Conservation (phyloP, 2,797 vertebrate genomes). For the Sternotherus odoratus region DNA sequence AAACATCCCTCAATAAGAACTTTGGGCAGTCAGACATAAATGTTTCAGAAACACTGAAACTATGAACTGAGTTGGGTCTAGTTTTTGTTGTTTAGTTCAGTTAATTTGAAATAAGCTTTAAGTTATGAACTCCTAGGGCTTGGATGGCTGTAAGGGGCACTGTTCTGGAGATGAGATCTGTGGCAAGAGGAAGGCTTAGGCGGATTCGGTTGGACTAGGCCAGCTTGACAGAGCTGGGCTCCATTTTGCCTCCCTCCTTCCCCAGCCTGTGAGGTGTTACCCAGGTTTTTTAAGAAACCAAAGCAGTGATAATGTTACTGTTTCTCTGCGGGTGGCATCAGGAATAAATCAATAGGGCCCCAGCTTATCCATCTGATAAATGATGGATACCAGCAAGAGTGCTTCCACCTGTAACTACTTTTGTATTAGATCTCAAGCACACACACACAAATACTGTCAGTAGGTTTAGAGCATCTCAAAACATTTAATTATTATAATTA, state of each 20-base stretch:
- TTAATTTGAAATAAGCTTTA: constrained; percentile 50
- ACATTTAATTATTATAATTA: too few relatives aligned
- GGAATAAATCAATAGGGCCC: too few relatives aligned
- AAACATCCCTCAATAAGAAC: constrained; percentile 67
- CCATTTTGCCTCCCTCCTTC: not conserved
- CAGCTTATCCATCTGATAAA: too few relatives aligned
- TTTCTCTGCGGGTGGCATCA: too few relatives aligned
- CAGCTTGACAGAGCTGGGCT: not conserved
- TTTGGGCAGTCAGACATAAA: constrained; percentile 61
- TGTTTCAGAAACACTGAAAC: constrained; percentile 64
- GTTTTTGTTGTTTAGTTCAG: constrained; percentile 41
- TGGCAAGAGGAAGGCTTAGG: not conserved
- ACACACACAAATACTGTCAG: too few relatives aligned
- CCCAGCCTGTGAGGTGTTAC: not conserved
- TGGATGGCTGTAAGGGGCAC: constrained; percentile 30
- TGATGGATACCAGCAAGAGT: too few relatives aligned
- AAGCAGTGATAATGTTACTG: too few relatives aligned
- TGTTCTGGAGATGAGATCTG: not conserved
- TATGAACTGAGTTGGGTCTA: constrained; percentile 43
- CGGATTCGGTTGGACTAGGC: not conserved
- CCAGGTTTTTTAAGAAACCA: too few relatives aligned
- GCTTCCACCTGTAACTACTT: too few relatives aligned
- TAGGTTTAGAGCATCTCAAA: too few relatives aligned
- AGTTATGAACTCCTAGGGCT: not conserved
- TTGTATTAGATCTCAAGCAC: too few relatives aligned